Evolutionary conservation across 2,888 invertebrate genomes (phyloP).

Genomic region (Argyresthia goedartella): DNA sequence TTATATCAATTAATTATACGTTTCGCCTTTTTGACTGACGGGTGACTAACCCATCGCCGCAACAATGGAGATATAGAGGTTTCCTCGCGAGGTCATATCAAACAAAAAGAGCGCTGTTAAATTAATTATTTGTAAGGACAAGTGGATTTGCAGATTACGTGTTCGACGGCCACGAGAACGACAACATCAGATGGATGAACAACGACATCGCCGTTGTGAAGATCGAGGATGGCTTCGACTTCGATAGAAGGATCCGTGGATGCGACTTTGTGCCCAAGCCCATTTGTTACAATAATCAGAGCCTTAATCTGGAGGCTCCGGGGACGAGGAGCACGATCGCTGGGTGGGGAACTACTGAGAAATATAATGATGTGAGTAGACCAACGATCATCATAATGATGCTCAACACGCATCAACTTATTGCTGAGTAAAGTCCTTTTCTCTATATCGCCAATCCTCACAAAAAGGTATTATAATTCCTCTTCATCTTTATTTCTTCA

Average conservation of each 20-base stretch:
- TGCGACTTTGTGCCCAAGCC: constrained; percentile 52
- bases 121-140: neutral
- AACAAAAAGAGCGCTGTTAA: too few species aligned
- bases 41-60: too few species aligned
- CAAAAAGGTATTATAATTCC: too few species aligned
- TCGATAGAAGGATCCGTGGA: constrained; percentile 38
- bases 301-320: constrained; percentile 43
- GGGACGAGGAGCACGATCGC: constrained; percentile 36
- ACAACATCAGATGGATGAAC: constrained; percentile 59
- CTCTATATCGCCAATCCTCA: too few species aligned
- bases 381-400: neutral
- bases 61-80: too few species aligned
- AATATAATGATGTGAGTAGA: constrained; percentile 43
- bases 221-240: constrained; percentile 51
- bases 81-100: neutral
- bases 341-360: constrained; percentile 49
- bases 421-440: too few species aligned
- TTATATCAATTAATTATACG: too few species aligned
- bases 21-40: too few species aligned
- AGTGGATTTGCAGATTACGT: constrained; percentile 34
- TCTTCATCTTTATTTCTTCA: too few species aligned
- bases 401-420: neutral
- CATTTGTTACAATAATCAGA: constrained; percentile 49
- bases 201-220: constrained; percentile 56
- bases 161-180: constrained; percentile 54